These are phyloP conservation scores for Pteropus alecto DNA, from an alignment of 2,113 vertebrate species.

Conservation along the genomic window DNA sequence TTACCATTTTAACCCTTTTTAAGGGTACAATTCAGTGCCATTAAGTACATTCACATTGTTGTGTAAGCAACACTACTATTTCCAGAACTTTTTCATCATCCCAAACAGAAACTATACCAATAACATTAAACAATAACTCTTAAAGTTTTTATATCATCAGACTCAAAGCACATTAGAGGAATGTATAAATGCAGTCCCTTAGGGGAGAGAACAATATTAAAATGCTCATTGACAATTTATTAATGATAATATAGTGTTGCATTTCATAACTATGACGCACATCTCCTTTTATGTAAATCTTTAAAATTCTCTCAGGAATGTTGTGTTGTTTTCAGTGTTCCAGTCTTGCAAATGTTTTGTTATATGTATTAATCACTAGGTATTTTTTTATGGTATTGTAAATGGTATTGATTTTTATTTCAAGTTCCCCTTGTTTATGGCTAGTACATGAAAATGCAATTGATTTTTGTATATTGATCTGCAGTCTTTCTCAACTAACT, in stretches of 20 bases:
- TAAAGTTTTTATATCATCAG: not conserved
- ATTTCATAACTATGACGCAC: not conserved
- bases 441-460: not conserved
- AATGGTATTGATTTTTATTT: not conserved
- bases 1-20: constrained; percentile 26
- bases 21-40: not conserved
- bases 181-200: not conserved
- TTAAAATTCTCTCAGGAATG: not conserved
- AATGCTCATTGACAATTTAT: not conserved
- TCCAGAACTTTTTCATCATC: not conserved
- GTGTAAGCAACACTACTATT: not conserved
- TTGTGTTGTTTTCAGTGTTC: not conserved
- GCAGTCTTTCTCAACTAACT: not conserved
- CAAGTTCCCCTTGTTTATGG: not conserved
- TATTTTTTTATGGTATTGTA: not conserved
- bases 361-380: not conserved
- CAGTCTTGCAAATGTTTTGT: not conserved
- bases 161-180: not conserved
- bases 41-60: not conserved
- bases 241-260: not conserved
- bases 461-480: not conserved
- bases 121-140: not conserved
- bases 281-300: not conserved
- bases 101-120: not conserved
- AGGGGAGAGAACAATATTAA: not conserved